Base-by-base conservation (phyloP, 2,113 vertebrate genomes). In the Semnornis frantzii region DNA sequence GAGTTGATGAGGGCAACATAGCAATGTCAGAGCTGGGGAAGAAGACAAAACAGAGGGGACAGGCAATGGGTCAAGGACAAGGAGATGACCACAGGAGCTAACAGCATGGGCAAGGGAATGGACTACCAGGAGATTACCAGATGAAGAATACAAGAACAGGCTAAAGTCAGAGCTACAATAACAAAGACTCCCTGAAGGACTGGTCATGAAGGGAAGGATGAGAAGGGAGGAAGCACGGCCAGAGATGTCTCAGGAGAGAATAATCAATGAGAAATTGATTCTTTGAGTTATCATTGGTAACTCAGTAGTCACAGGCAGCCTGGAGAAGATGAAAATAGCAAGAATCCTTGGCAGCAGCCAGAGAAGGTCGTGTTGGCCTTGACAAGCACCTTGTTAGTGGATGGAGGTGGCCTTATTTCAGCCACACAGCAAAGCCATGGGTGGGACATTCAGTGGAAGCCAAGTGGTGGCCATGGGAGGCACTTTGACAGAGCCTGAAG, bases 191-290 rank as follows among this genome's bases (percentile, higher is more conserved):
- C 8, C 62, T 34, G 73, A 83, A 68, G 1, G 0, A 69, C 33
- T 85, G 50, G 17, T 86, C 70, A 60, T 85, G 81, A 92, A 84
- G 3, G 2, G 31, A 90, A 68, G 37, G 25, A 39, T 90, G 44
- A 86, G 62, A 75, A 85, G 30, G 7, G 10, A 12, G 12, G 11
- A 90, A 85, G 31, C 31, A 57, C 0, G 0, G 10, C 87, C 55
- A 91, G 79, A 95, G 74, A 31, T 80, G 42, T 39, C 39, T 81
- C 48, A 84, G 73, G 48, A 83, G 48, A 83, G 37, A 83, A 71
- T 72, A 88, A 88, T 96, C 90, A 88, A 94, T 94, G 58, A 75
- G 42, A 81, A 90, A 94, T 92, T 69, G 80, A 94, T 92, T 90
- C 90, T 94, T 87, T 72, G 54, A 82, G 63, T 94, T 95, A 86